Conservation (phyloP, 1,140 invertebrate genomes). For the Sinonovacula constricta region DNA sequence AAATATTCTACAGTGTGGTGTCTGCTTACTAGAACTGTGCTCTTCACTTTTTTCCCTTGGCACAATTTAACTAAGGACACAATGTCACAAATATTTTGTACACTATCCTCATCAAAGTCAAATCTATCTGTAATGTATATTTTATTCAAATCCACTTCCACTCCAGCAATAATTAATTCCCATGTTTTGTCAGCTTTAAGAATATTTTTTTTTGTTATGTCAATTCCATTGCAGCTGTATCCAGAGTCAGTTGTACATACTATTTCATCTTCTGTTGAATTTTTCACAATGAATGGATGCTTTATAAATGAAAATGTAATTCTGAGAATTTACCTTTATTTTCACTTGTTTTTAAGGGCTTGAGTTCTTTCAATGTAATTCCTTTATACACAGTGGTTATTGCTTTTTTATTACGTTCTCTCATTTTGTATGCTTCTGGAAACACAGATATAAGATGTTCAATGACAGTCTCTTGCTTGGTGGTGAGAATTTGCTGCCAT, state of each 20-base stretch:
- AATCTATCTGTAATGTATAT: background rate
- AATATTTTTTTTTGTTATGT: background rate
- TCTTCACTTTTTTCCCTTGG: slow-evolving; percentile 5
- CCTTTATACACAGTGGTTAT: background rate
- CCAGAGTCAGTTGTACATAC: background rate
- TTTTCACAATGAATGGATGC: background rate
- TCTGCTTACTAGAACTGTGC: background rate
- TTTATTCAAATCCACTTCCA: background rate
- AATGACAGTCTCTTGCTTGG: background rate
- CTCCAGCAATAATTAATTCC: background rate
- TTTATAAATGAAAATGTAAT: background rate
- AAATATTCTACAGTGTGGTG: no score
- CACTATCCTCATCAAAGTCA: background rate
- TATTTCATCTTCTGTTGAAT: background rate
- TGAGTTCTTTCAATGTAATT: background rate
- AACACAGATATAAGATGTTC: slow-evolving; percentile 9
- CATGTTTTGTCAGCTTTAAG: background rate
- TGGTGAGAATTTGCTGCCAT: background rate
- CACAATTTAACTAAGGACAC: background rate
- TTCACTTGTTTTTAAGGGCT: background rate
- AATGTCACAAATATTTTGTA: background rate
- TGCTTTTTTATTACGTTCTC: background rate
- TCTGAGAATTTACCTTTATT: background rate
- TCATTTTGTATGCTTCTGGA: slow-evolving; percentile 2
- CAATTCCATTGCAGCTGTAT: background rate